Conservation (phyloP, 2,888 invertebrate species). For the Sarcophaga carnaria region DNA sequence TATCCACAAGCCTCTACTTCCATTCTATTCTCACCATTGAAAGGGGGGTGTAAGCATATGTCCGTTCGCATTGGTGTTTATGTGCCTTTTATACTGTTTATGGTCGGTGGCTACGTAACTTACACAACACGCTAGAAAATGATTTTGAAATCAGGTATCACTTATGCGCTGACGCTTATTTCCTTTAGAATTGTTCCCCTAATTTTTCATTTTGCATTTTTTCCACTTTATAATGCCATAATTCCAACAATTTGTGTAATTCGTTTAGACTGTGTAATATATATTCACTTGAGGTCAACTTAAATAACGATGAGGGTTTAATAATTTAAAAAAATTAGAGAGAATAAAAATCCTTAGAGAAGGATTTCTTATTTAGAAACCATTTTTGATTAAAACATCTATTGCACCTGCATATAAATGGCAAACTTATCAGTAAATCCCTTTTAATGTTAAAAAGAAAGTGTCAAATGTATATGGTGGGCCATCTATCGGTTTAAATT, state of each 20-base stretch:
- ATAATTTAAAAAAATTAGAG: too few relatives aligned
- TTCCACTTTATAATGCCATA: not conserved
- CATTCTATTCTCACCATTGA: not conserved
- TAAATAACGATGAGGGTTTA: too few relatives aligned
- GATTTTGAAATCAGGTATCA: slow-evolving; percentile 57
- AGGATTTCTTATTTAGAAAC: too few relatives aligned
- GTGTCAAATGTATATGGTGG: too few relatives aligned
- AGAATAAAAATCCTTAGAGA: too few relatives aligned
- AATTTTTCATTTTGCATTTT: not conserved
- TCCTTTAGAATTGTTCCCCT: slow-evolving; percentile 20
- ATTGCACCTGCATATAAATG: fast-evolving
- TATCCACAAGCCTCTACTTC: too few relatives aligned
- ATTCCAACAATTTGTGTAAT: not conserved
- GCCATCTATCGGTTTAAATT: too few relatives aligned
- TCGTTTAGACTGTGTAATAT: not conserved
- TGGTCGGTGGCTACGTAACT: slow-evolving; percentile 33
- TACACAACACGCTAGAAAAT: slow-evolving; percentile 52
- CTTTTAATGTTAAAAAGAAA: too few relatives aligned
- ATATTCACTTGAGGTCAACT: too few relatives aligned
- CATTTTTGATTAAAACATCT: too few relatives aligned
- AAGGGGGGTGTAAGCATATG: not conserved
- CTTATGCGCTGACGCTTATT: slow-evolving; percentile 58
- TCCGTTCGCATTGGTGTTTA: not conserved
- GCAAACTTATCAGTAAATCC: too few relatives aligned
- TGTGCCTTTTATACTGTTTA: slow-evolving; percentile 15